Evolutionary conservation across 2,113 vertebrate genomes (phyloP).

Genomic region (Craseonycteris thonglongyai): DNA sequence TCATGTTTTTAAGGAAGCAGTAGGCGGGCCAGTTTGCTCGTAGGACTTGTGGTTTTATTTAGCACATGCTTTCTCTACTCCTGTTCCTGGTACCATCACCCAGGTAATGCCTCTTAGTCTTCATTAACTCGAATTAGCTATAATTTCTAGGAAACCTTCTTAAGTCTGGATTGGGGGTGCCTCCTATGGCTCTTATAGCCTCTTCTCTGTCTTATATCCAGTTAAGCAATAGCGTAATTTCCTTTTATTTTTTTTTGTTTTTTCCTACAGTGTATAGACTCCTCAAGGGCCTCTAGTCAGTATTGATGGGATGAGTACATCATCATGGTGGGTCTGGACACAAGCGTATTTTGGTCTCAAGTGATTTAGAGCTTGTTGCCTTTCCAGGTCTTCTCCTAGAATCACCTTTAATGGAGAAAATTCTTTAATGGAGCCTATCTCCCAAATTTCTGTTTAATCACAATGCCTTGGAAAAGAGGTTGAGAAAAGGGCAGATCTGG

Average conservation of each 20-base stretch:
- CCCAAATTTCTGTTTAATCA: neutral
- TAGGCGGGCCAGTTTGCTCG: neutral
- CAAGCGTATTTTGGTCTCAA: neutral
- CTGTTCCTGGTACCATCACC: neutral
- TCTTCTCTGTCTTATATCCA: neutral
- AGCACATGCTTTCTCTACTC: neutral
- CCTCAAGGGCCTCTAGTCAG: neutral
- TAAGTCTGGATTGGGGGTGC: neutral
- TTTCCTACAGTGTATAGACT: neutral
- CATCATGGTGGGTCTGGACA: neutral
- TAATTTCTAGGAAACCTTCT: neutral
- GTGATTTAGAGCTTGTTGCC: neutral
- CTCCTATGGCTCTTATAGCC: neutral
- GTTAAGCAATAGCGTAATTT: neutral
- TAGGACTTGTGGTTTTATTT: neutral
- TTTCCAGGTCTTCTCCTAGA: neutral
- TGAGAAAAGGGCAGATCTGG: neutral
- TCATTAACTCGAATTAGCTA: neutral
- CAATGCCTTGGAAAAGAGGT: neutral
- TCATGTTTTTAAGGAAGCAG: neutral
- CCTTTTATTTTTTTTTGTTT: neutral
- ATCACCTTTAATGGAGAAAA: neutral
- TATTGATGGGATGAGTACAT: neutral
- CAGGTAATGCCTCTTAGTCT: neutral
- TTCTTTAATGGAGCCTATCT: neutral